Percentiles rank a stretch among this genome's conserved stretches.
Evolutionary conservation across 2,888 invertebrate species (phyloP).

Genomic region (Xylophagus ater): DNA sequence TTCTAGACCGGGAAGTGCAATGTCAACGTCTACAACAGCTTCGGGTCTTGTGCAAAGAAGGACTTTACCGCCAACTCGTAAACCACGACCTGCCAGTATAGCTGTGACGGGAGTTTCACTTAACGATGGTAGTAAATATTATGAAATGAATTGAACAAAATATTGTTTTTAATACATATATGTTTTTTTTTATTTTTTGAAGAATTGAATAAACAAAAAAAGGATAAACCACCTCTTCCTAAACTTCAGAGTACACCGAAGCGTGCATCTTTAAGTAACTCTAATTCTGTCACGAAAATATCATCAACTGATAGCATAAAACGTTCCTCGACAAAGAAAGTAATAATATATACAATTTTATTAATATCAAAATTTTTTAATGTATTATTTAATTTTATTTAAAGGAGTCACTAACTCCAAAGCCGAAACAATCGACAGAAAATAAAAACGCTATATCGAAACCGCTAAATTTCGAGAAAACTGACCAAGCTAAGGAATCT

Average conservation of each 20-base stretch:
- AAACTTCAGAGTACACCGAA: conserved; percentile 39
- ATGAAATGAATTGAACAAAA: no score
- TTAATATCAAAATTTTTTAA: conserved; percentile 15
- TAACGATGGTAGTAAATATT: conserved; percentile 36
- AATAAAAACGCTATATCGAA: conserved; percentile 23
- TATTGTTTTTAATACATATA: conserved; percentile 27
- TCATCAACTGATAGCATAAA: conserved; percentile 25
- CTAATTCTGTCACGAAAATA: background rate
- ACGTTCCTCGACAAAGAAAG: conserved; percentile 30
- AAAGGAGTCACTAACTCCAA: conserved; percentile 25
- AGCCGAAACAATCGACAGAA: conserved; percentile 24
- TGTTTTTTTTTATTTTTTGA: conserved; percentile 10
- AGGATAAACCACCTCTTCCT: conserved; percentile 43
- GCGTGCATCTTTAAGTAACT: conserved; percentile 32
- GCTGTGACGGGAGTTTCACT: conserved; percentile 70
- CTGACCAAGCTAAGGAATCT: conserved; percentile 16
- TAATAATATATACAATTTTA: conserved; percentile 17
- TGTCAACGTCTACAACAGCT: conserved; percentile 62
- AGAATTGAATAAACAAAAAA: conserved; percentile 28
- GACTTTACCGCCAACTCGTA: conserved; percentile 49
- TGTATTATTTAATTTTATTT: conserved; percentile 5
- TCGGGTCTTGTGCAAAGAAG: conserved; percentile 49
- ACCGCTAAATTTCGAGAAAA: conserved; percentile 24
- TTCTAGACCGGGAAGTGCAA: conserved; percentile 78
- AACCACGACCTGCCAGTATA: conserved; percentile 70